Evolutionary conservation across 1,140 invertebrate genomes (phyloP).

Genomic region (Planococcus citri): DNA sequence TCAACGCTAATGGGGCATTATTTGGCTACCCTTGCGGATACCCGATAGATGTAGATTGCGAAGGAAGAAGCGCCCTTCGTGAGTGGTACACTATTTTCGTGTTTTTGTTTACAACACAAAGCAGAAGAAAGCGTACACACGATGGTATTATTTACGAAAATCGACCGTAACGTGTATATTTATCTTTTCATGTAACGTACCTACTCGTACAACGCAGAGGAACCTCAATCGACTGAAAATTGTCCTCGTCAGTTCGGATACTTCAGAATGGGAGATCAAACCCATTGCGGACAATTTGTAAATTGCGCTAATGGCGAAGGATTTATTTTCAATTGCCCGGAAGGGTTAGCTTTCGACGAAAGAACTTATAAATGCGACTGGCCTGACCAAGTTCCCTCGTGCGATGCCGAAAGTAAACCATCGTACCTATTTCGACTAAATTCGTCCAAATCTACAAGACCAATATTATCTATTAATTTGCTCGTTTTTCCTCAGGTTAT

Average conservation of each 20-base stretch:
- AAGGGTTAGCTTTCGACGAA: constrained; percentile 71
- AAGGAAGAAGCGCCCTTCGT: constrained; percentile 54
- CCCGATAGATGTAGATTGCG: constrained; percentile 66
- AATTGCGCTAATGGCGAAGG: constrained; percentile 64
- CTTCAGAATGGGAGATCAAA: constrained; percentile 54
- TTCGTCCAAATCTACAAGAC: not conserved
- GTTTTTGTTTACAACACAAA: not conserved
- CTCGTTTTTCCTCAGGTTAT: constrained; percentile 39
- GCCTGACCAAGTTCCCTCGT: constrained; percentile 65
- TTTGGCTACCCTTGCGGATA: constrained; percentile 70
- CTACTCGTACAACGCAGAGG: too few relatives aligned
- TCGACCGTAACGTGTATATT: not conserved
- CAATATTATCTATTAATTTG: not conserved
- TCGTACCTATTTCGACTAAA: not conserved
- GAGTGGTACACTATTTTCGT: too few relatives aligned
- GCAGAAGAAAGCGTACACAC: not conserved
- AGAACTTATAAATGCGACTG: constrained; percentile 69
- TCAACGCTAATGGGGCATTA: constrained; percentile 54
- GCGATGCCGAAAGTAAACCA: constrained; percentile 55
- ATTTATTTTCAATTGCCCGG: constrained; percentile 55
- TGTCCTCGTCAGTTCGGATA: constrained; percentile 78
- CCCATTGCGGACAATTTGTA: constrained; percentile 68
- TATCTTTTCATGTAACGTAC: not conserved
- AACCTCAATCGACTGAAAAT: constrained; percentile 51
- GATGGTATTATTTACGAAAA: not conserved